Evolutionary conservation across 2,888 invertebrate species (phyloP), one percentile per base, ranked within the genome.

Genomic region (Parthenolecanium corni): DNA sequence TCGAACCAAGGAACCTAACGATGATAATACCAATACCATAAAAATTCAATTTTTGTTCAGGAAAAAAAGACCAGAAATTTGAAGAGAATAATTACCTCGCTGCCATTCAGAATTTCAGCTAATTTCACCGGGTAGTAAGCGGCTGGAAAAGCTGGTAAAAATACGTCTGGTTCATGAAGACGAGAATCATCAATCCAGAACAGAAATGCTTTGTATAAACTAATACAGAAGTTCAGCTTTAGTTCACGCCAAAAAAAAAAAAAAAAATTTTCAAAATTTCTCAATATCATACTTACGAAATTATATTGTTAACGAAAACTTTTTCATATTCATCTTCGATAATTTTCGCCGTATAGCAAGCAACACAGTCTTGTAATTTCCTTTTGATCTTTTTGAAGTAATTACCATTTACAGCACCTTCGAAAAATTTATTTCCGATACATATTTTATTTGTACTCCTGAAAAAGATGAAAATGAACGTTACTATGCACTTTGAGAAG

Each of bases 181-280:
- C 82, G 76, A 0, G 84, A 82, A 70, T 89, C 89, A 71, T 89
- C 86, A 63, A 89, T 73, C 90, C 90, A 90, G 18, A 87, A 73
- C 1, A 76, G 76, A 69, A 82, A 82, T 1, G 85, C 82, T 69
- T 78, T 78, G 71, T 81, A 82, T 58, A 83, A 73, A 68, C 81
- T 82, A 65, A 20, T 70, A 57, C 4, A 6, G 31, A 31, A 9
- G 9, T 31, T 6, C 5, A 31, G 9, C 46, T 51, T 12, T 31
- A 21, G 58, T 53, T 49, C 12, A 54, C 21, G 31, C 31, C 38
- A 66, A 25, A 64, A 56, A 64, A 52, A 65, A 31, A 20, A 4
- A 31, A 31, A 6, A 9, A 31, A n/a, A n/a, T n/a, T n/a, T n/a
- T 40, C 23, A 24, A 40, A 40, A 2, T 21, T 38, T 9, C 14